These are phyloP conservation scores for Eubasilissa regina DNA, from an alignment of 1,140 invertebrate genomes.

Conservation along the genomic window DNA sequence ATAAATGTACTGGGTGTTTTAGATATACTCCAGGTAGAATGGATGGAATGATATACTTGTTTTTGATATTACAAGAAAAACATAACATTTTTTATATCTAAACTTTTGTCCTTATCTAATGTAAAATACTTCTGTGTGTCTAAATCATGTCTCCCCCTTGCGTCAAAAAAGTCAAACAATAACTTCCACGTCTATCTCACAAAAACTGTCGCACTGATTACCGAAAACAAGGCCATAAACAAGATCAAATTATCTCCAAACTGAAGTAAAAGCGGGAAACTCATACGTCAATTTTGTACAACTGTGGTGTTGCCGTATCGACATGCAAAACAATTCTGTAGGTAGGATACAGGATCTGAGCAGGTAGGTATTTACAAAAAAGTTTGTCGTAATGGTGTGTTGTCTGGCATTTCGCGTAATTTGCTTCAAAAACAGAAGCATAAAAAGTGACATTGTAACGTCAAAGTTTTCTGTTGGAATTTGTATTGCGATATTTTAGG, in stretches of 20 bases:
- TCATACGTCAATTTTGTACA: slow-evolving; percentile 42
- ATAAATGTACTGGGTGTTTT: too few species aligned
- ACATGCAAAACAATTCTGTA: not conserved
- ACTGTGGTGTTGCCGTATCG: slow-evolving; percentile 6
- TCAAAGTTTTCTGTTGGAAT: slow-evolving; percentile 31
- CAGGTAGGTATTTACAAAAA: not conserved
- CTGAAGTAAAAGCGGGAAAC: slow-evolving; percentile 41
- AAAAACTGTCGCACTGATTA: slow-evolving; percentile 51
- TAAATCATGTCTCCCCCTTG: slow-evolving; percentile 20
- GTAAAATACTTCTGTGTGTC: slow-evolving; percentile 1
- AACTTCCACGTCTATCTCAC: slow-evolving; percentile 48
- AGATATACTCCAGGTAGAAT: too few species aligned
- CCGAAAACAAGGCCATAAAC: slow-evolving; percentile 57
- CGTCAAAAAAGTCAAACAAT: slow-evolving; percentile 48
- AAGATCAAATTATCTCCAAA: slow-evolving; percentile 31
- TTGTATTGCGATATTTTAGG: slow-evolving; percentile 48
- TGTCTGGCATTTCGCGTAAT: slow-evolving; percentile 34
- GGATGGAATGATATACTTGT: not conserved
- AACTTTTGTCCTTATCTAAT: slow-evolving; percentile 35
- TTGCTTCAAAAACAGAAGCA: slow-evolving; percentile 53
- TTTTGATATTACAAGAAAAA: not conserved
- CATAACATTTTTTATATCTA: slow-evolving; percentile 8
- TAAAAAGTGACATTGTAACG: slow-evolving; percentile 50
- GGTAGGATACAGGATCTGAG: not conserved
- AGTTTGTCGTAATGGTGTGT: slow-evolving; percentile 24